phyloP scores from a whole-genome alignment of 2,113 vertebrate genomes.

The Oncorhynchus keta region DNA sequence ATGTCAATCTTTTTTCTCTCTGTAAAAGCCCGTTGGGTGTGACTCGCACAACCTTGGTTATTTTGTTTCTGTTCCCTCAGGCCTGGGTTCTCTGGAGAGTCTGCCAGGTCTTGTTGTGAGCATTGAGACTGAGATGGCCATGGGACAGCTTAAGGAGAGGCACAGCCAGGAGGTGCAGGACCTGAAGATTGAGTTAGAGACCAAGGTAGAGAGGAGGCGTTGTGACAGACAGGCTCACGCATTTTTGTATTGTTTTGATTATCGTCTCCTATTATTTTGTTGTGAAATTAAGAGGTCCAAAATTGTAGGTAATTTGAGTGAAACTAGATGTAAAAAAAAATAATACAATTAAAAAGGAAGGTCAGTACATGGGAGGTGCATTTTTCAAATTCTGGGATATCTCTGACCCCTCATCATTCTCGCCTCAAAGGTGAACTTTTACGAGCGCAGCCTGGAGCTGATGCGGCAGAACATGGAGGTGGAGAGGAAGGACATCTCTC shows the following conservation, averaged over 20 bases:
- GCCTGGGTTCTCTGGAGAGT: slow-evolving; percentile 30
- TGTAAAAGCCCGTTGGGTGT: not conserved
- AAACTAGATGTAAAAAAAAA: too few species aligned
- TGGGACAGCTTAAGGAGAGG: slow-evolving; percentile 81
- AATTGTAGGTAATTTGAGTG: too few species aligned
- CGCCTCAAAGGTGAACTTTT: slow-evolving; percentile 79
- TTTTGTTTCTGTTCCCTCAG: slow-evolving; percentile 40
- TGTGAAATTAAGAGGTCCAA: too few species aligned
- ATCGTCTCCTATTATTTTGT: not conserved
- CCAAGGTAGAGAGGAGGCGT: slow-evolving; percentile 72
- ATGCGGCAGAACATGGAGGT: slow-evolving; percentile 81
- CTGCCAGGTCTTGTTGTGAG: slow-evolving; percentile 51
- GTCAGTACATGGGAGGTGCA: not conserved
- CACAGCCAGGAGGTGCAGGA: slow-evolving; percentile 75
- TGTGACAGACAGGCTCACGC: too few species aligned
- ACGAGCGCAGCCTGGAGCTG: slow-evolving; percentile 76
- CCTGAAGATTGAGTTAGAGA: slow-evolving; percentile 81
- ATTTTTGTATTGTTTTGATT: not conserved
- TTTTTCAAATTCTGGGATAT: not conserved
- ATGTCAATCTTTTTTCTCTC: not conserved
- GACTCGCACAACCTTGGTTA: not conserved
- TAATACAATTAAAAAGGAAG: too few species aligned
- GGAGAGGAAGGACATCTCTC: slow-evolving; percentile 79
- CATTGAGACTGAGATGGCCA: slow-evolving; percentile 77
- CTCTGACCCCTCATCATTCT: not conserved